A percentile compares a stretch with the other conserved stretches of the same genome.
phyloP scores from a whole-genome alignment of 2,113 vertebrate genomes.

The Galeopterus variegatus region DNA sequence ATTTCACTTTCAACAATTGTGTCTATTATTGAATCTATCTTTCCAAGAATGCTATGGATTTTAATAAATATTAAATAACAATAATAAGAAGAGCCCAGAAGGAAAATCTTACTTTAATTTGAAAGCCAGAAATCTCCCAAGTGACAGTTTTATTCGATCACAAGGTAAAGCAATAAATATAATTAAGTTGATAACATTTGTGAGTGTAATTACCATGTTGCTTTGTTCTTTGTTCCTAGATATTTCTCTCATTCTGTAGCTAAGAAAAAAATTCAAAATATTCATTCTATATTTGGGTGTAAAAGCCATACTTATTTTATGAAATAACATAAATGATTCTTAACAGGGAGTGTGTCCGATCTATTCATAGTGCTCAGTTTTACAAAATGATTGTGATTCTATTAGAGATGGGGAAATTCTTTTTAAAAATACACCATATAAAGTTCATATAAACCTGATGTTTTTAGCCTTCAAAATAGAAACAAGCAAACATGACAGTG shows the following conservation, averaged over 20 bases:
- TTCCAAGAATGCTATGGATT: not conserved
- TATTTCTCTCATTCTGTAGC: not conserved
- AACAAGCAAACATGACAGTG: not conserved
- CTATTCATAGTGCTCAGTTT: not conserved
- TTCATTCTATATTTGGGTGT: not conserved
- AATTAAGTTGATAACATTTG: not conserved
- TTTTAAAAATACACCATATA: not conserved
- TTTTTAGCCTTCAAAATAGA: not conserved
- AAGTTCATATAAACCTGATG: not conserved
- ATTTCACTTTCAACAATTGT: not conserved
- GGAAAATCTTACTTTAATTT: not conserved
- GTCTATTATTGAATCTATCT: not conserved
- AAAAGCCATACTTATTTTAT: not conserved
- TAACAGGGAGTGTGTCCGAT: not conserved
- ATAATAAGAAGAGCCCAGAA: not conserved
- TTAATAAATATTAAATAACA: slow-evolving; percentile 31
- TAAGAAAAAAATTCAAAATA: slow-evolving; percentile 5
- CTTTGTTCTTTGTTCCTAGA: not conserved
- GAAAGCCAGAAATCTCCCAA: not conserved
- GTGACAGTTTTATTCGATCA: not conserved
- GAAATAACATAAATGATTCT: not conserved
- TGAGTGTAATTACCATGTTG: not conserved
- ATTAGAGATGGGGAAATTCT: not conserved
- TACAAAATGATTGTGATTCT: not conserved
- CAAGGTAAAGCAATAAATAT: not conserved